Evolutionary conservation across 2,113 vertebrate genomes (phyloP), one percentile per base, ranked within the genome.

Genomic region (Castor canadensis): DNA sequence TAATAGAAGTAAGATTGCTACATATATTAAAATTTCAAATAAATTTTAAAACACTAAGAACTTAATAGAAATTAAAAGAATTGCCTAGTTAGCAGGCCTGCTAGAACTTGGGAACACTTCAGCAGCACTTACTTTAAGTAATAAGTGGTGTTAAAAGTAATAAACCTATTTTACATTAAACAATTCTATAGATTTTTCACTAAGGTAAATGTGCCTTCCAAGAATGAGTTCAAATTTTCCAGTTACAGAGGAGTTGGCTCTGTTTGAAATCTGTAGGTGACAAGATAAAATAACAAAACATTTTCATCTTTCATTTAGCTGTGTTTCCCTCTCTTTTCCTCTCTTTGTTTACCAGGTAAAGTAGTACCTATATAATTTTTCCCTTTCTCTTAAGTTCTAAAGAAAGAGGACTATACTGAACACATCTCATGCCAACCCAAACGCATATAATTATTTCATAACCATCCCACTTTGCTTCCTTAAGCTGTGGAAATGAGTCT

Each of bases 1-100:
- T n/a, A 71, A 69, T 79, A 49, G 82, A 95, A 95, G 62, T 64
- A 91, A 94, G n/a, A 83, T 92, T 87, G 30, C n/a, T 85, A 6
- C 22, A 43, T 10, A 26, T 75, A 22, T 89, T 83, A 84, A 69
- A 79, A 9, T 82, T 89, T 89, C 43, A 91, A 80, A 19, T 60
- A 95, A 82, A 52, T 79, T 45, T 45, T 69, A 67, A 89, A 96
- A 13, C 47, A 49, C n/a, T 30, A 87, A 66, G 9, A 3, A 66
- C 20, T 88, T 45, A 86, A 73, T 35, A 82, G 56, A 82, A 92
- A 92, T 67, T 30, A 56, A 73, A 92, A 89, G 22, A 80, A 62
- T 43, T 35, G 32, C 80, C 86, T 85, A 54, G 43, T 38, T 87
- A 67, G 30, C 26, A 79, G 32, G 30, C 9, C 28, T 90, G 22